Base-by-base conservation (phyloP, 37 sponge, comb jelly and placozoan genomes). In the Hexactinellida sp. region DNA sequence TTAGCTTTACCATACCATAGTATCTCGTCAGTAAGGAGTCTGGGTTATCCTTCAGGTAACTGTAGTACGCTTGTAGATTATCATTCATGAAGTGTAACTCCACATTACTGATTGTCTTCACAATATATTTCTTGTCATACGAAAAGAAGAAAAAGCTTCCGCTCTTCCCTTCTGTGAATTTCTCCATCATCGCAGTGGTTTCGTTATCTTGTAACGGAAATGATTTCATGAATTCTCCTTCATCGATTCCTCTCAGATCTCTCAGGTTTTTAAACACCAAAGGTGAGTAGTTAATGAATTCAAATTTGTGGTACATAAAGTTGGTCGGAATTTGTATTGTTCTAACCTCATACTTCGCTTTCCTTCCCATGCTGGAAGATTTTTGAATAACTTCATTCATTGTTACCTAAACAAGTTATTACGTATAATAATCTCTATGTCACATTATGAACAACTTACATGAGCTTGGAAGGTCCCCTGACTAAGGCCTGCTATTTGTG, bases 71-170 rank as follows among this genome's bases (percentile, higher is more conserved):
- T 21, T 83, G 55, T 19, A 90, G 86, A 13, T 92, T 85, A 83
- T 85, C 85, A 35, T 83, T 63, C 36, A 96, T 84, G 38, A 92
- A 90, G 1, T 30, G 38, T 54, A 92, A 85, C 83, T 96, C 96
- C 24, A 38, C 82, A 9, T 84, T 38, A 1, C 88, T 91, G 35
- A 96, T 90, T 0, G 96, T 96, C 84, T 96, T 96, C 34, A 96
- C 91, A 39, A 96, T 96, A 89, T 88, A 96, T 35, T 90, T 86
- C 37, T 39, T 89, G 38, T 96, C 94, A 13, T 83, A 86, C 0
- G 94, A 88, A 90, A 93, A 96, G 89, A 93, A 96, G 87, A 96
- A 96, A 86, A 96, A 96, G 85, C 92, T 92, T 0, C 96, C 96
- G 84, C 94, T 93, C 84, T 92, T 93, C 24, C 96, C 96, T 36